Evolutionary conservation across 2,797 vertebrate genomes (phyloP), one percentile per base, ranked within the genome.

Genomic region (Champsocephalus esox): DNA sequence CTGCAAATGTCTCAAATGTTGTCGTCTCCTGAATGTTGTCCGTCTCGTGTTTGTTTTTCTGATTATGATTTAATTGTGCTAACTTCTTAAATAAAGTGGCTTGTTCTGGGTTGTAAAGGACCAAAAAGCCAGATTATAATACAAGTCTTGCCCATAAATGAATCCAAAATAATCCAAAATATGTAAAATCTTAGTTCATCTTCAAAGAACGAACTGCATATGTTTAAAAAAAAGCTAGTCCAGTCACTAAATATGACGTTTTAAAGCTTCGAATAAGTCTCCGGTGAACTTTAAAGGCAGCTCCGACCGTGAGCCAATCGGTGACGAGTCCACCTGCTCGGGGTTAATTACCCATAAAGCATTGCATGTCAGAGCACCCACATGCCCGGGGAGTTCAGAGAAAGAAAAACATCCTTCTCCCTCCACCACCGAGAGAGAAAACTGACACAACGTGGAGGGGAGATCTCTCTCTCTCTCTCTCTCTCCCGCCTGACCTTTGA

Each of bases 401-500:
- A 77, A 81, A 74, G 70, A 19, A 80, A 76, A 82, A 82, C 85
- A 82, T 62, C 73, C 55, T 32, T 56, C 54, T 28, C 28, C 50
- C n/a, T 32, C 19, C 13, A 17, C 41, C 41, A 17, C 32, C 9
- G 34, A 38, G 34, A 38, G 34, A 38, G 34, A 38, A 38, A 1
- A 19, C 63, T 21, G 62, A 80, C 61, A 76, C 74, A 66, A 57
- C 74, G 57, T 11, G 0, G 48, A 19, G 45, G 14, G 64, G 59
- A 63, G 54, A 79, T 61, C 67, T 51, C 71, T 49, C 54, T 24
- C 62, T 61, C 67, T 51, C 71, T 49, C 54, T 24, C 62, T 60
- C 71, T 54, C 82, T 81, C 19, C 75, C 57, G 63, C 54, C 17
- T 70, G 81, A 90, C 86, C 91, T 87, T 52, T 88, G 85, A 90